A percentile compares a stretch with the other conserved stretches of the same genome.
phyloP scores from a whole-genome alignment of 2,797 vertebrate genomes.

The Rhincodon typus region DNA sequence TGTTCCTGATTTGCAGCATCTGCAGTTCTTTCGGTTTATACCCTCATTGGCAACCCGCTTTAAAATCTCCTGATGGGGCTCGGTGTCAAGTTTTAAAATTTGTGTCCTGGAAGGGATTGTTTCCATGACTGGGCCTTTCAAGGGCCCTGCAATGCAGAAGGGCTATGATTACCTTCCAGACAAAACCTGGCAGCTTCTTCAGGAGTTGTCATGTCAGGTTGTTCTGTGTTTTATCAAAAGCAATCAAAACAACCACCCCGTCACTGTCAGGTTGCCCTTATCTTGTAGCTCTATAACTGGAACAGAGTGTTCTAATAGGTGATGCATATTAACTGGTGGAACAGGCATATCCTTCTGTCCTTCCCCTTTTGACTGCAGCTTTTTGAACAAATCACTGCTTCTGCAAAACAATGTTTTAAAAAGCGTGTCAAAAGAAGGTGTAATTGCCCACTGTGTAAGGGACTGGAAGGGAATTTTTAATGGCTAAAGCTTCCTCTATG shows the following conservation, averaged over 20 bases:
- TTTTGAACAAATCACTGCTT: neutral
- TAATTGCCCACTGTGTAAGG: neutral
- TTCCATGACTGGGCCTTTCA: neutral
- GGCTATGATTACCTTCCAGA: neutral
- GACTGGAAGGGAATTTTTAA: neutral
- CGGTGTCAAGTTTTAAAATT: neutral
- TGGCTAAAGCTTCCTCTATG: neutral
- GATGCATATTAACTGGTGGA: neutral
- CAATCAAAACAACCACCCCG: neutral
- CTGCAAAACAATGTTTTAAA: neutral
- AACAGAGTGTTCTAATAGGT: neutral
- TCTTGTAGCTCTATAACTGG: neutral
- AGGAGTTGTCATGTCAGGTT: neutral
- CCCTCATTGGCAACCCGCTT: neutral
- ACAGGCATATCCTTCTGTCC: neutral
- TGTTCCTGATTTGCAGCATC: no score
- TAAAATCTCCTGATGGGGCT: neutral
- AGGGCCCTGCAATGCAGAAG: neutral
- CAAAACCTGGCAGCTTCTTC: neutral
- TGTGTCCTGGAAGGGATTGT: neutral
- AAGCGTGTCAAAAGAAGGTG: neutral
- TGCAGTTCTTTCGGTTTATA: no score
- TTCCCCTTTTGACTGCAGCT: neutral
- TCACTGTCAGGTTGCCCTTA: neutral
- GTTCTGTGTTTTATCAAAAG: neutral